A percentile compares a stretch with the other conserved stretches of the same genome.
Conservation (phyloP, 1,140 invertebrate species). For the Plectus sambesii region DNA sequence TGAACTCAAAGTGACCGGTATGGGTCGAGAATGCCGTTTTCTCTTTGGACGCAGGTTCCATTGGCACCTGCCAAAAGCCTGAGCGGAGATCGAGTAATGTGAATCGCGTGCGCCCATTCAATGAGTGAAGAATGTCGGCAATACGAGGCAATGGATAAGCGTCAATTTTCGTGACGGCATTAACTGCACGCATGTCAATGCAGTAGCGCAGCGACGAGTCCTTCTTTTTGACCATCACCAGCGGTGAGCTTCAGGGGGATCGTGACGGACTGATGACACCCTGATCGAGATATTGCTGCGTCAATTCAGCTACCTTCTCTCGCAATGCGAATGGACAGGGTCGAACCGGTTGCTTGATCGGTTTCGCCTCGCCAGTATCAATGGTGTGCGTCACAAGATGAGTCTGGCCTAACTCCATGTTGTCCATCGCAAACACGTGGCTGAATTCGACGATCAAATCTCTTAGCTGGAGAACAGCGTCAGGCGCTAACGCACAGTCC, state of each 20-base stretch:
- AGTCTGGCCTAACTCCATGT: slow-evolving; percentile 50
- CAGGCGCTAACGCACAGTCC: too few species aligned
- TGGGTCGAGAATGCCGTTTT: slow-evolving; percentile 30
- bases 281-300: slow-evolving; percentile 14
- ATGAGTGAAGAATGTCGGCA: slow-evolving; percentile 47
- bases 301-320: slow-evolving; percentile 18
- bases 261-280: slow-evolving; percentile 42
- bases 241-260: slow-evolving; percentile 49
- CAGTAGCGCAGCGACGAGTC: slow-evolving; percentile 47
- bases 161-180: slow-evolving; percentile 47
- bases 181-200: slow-evolving; percentile 50
- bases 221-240: slow-evolving; percentile 52
- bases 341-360: slow-evolving; percentile 19
- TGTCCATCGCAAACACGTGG: slow-evolving; percentile 48
- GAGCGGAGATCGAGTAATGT: slow-evolving; percentile 41
- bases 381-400: slow-evolving; percentile 34
- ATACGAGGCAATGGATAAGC: slow-evolving; percentile 52
- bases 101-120: slow-evolving; percentile 38
- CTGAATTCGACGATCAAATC: too few species aligned
- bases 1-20: slow-evolving; percentile 45
- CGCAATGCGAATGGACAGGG: slow-evolving; percentile 14
- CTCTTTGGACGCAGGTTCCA: slow-evolving; percentile 14
- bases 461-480: too few species aligned
- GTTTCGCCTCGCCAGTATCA: slow-evolving; percentile 30
- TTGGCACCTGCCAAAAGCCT: slow-evolving; percentile 26